Conservation (phyloP, 1,140 invertebrate genomes). For the Vanessa atalanta region DNA sequence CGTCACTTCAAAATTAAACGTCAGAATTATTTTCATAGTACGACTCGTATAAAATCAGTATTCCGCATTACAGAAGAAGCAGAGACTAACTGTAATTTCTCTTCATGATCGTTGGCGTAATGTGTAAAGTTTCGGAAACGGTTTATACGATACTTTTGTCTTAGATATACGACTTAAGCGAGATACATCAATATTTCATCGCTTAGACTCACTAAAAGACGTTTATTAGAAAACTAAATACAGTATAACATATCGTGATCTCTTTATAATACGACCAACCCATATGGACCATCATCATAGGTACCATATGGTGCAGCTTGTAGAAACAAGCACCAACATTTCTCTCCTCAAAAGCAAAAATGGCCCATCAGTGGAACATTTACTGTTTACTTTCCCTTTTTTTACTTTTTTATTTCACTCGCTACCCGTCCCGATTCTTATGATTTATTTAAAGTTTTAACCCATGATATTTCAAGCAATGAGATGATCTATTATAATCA, state of each 20-base stretch:
- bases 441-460: too few species aligned
- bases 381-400: too few species aligned
- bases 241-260: not conserved
- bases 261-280: not conserved
- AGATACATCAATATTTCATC: constrained; percentile 7
- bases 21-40: not conserved
- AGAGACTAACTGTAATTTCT: constrained; percentile 27
- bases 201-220: not conserved
- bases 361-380: too few species aligned
- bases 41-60: not conserved
- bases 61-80: not conserved
- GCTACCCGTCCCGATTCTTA: too few species aligned
- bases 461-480: too few species aligned
- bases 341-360: too few species aligned
- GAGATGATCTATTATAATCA: too few species aligned
- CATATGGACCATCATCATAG: too few species aligned
- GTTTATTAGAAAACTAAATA: not conserved
- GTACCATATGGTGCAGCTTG: too few species aligned
- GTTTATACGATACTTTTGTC: constrained; percentile 24
- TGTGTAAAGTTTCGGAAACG: constrained; percentile 30
- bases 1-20: too few species aligned
- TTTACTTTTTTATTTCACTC: too few species aligned
- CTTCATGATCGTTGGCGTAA: constrained; percentile 31
- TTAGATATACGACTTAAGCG: constrained; percentile 8
- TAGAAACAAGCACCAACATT: too few species aligned